phyloP scores from a whole-genome alignment of 2,797 vertebrate genomes.

The Characodon lateralis region DNA sequence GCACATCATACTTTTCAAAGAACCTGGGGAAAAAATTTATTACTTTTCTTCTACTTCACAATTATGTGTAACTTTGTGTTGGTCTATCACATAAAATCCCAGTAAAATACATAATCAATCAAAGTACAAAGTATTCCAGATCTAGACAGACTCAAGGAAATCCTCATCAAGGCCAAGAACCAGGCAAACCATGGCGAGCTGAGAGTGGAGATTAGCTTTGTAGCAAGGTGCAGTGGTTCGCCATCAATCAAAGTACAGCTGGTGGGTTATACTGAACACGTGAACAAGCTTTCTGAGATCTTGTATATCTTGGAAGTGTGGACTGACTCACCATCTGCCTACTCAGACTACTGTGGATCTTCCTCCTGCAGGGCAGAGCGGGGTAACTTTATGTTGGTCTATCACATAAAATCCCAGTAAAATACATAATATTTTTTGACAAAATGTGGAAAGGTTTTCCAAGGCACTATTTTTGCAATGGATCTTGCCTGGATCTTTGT shows the following conservation, averaged over 20 bases:
- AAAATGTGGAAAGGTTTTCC: background rate
- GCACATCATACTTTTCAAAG: too few relatives aligned
- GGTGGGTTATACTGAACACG: slow-evolving; percentile 63
- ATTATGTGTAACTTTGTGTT: background rate
- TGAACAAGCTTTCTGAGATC: slow-evolving; percentile 37
- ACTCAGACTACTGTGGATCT: too few relatives aligned
- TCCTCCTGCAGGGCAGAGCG: too few relatives aligned
- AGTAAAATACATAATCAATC: background rate
- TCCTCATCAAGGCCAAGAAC: slow-evolving; percentile 32
- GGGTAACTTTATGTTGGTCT: background rate
- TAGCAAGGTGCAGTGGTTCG: background rate
- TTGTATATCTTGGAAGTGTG: too few relatives aligned
- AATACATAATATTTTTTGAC: background rate
- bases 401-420: background rate
- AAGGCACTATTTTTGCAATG: background rate
- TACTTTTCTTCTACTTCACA: background rate
- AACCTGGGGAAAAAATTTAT: too few relatives aligned
- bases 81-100: background rate
- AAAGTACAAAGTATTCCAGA: slow-evolving; percentile 8
- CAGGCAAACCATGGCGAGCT: slow-evolving; percentile 38
- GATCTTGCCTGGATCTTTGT: background rate
- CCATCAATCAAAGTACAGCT: slow-evolving; percentile 36
- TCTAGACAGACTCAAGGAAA: slow-evolving; percentile 46
- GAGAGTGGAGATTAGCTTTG: slow-evolving; percentile 52
- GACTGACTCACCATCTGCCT: too few relatives aligned